Conservation (phyloP, 2,888 invertebrate species). For the Plutella xylostella region DNA sequence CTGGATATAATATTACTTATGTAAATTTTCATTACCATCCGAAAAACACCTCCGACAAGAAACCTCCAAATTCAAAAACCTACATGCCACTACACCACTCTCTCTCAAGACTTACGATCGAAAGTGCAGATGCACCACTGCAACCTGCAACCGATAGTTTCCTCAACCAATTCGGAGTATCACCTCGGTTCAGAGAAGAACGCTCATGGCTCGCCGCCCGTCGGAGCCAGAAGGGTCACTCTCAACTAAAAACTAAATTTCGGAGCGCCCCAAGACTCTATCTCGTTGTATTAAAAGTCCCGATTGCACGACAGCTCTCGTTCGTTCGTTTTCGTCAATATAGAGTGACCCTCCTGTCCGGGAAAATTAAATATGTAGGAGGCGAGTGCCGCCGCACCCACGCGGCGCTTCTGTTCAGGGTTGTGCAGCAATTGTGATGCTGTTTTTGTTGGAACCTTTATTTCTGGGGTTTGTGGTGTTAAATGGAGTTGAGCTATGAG, state of each 20-base stretch:
- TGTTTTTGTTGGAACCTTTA: no score
- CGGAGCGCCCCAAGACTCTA: background rate
- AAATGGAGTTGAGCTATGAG: no score
- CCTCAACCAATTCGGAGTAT: background rate
- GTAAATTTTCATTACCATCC: background rate
- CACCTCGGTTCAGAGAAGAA: background rate
- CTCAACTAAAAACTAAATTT: background rate
- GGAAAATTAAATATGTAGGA: slow-evolving; percentile 69
- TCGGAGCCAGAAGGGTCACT: background rate
- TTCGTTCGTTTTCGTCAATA: no score
- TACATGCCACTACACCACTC: background rate
- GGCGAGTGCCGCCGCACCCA: slow-evolving; percentile 53
- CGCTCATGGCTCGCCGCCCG: background rate
- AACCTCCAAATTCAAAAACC: background rate
- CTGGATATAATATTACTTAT: no score
- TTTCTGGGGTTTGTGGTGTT: no score
- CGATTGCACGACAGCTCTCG: no score
- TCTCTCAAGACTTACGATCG: background rate
- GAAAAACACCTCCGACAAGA: background rate
- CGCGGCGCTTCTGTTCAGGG: slow-evolving; percentile 37
- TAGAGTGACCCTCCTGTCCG: slow-evolving; percentile 63
- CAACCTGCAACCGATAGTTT: no score
- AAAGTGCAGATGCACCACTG: no score
- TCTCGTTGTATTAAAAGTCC: no score
- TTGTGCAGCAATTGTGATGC: slow-evolving; percentile 19